phyloP scores from a whole-genome alignment of 2,888 invertebrate genomes.

The Neocrepidodera transversa region DNA sequence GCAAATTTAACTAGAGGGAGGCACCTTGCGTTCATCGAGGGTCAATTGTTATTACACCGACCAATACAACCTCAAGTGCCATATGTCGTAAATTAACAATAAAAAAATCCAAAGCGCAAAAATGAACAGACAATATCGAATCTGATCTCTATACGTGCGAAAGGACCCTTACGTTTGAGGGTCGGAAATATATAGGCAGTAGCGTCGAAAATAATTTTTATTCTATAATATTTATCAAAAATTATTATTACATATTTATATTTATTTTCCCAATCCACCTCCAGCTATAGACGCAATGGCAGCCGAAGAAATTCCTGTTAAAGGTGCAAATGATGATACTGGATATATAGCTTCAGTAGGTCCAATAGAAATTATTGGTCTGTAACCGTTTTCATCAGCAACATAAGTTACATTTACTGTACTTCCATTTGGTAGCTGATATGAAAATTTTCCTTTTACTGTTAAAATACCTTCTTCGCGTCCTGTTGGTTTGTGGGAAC shows the following conservation, averaged over 20 bases:
- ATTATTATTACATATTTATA: too few species aligned
- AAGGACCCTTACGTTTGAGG: not conserved
- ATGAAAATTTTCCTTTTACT: slow-evolving; percentile 63
- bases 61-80: not conserved
- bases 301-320: not conserved
- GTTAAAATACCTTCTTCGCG: slow-evolving; percentile 57
- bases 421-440: slow-evolving; percentile 68
- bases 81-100: not conserved
- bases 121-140: not conserved
- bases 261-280: not conserved
- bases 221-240: too few species aligned
- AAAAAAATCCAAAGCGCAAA: not conserved
- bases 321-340: too few species aligned
- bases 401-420: slow-evolving; percentile 70
- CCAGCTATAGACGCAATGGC: not conserved
- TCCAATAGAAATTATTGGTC: slow-evolving; percentile 68
- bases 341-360: not conserved
- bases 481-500: slow-evolving; percentile 55
- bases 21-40: not conserved
- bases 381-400: slow-evolving; percentile 78
- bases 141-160: not conserved
- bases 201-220: not conserved
- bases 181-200: not conserved
- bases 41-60: not conserved
- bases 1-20: not conserved